Evolutionary conservation across 2,888 invertebrate genomes (phyloP).

Genomic region (Agrenia bidenticulata): DNA sequence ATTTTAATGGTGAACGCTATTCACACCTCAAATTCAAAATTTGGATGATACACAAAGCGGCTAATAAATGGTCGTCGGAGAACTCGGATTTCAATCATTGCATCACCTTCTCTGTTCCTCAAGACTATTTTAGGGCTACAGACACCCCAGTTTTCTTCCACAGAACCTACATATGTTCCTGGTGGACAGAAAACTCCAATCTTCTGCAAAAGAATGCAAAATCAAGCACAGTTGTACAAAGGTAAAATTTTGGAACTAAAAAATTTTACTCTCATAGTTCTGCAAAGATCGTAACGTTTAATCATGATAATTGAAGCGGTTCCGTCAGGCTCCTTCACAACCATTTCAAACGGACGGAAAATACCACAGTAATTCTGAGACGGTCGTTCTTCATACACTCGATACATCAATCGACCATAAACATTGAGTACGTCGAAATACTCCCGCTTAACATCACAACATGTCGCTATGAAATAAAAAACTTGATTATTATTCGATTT

Average conservation of each 20-base stretch:
- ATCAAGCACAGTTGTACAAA: too few relatives aligned
- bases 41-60: constrained; percentile 16
- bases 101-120: constrained; percentile 18
- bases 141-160: constrained; percentile 23
- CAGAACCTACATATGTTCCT: constrained; percentile 21
- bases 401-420: constrained; percentile 29
- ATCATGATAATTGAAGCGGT: constrained; percentile 8
- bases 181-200: constrained; percentile 20
- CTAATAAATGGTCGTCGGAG: constrained; percentile 18
- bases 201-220: constrained; percentile 8
- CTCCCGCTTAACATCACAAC: constrained; percentile 14
- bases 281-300: neutral
- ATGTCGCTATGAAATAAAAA: neutral
- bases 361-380: neutral
- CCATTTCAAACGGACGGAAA: constrained; percentile 13
- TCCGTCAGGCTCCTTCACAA: constrained; percentile 30
- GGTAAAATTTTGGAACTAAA: too few relatives aligned
- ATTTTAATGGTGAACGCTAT: neutral
- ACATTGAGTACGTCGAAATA: constrained; percentile 31
- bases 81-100: constrained; percentile 16
- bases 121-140: neutral
- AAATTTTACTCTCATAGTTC: neutral
- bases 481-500: neutral
- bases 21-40: constrained; percentile 27
- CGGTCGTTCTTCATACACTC: constrained; percentile 14